Conservation (phyloP, 2,888 invertebrate species). For the Dryococelus australis region DNA sequence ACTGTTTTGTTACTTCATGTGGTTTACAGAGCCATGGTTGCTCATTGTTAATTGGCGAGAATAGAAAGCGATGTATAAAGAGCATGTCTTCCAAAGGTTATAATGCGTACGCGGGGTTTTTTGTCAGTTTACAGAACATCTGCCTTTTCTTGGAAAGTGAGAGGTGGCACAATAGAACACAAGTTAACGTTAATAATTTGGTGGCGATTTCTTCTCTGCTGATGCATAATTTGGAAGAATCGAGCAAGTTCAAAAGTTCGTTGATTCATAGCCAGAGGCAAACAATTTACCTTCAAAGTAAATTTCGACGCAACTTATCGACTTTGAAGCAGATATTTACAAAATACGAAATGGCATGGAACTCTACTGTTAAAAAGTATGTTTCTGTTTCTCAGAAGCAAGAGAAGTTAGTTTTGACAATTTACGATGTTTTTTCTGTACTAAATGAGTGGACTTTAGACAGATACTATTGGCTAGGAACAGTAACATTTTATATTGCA, state of each 20-base stretch:
- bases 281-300: background rate
- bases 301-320: background rate
- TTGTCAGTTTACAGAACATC: background rate
- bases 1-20: background rate
- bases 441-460: background rate
- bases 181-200: background rate
- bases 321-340: background rate
- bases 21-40: background rate
- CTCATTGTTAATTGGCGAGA: background rate
- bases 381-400: background rate
- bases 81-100: background rate
- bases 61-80: background rate
- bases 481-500: background rate
- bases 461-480: slow-evolving; percentile 1
- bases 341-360: background rate
- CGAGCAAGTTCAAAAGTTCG: background rate
- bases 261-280: background rate
- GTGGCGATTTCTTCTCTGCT: background rate
- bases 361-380: background rate
- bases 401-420: background rate
- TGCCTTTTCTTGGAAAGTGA: background rate
- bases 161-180: background rate
- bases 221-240: background rate
- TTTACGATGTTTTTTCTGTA: background rate
- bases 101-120: background rate